phyloP scores from a whole-genome alignment of 2,888 invertebrate genomes.

The Plebejus anna region DNA sequence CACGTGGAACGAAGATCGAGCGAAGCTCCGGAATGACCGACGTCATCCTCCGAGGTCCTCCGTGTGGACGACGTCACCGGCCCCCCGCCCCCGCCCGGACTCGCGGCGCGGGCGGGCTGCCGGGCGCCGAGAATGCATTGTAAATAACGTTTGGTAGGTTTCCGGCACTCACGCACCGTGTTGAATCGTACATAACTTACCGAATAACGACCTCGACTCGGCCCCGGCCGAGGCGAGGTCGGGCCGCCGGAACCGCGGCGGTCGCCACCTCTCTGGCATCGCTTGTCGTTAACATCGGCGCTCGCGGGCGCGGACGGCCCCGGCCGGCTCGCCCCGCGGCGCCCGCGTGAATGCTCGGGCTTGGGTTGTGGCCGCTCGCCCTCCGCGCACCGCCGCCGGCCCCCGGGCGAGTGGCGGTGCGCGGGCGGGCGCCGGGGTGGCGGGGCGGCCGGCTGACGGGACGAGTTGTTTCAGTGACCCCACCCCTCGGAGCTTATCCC shows the following conservation, averaged over 20 bases:
- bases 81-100: background rate
- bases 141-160: slow-evolving; percentile 75
- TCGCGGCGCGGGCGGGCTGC: slow-evolving; percentile 47
- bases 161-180: slow-evolving; percentile 59
- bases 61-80: slow-evolving; percentile 69
- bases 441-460: slow-evolving; percentile 39
- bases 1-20: slow-evolving; percentile 39
- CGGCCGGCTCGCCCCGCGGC: slow-evolving; percentile 48
- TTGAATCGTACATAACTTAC: slow-evolving; percentile 61
- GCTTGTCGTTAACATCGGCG: slow-evolving; percentile 77
- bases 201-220: slow-evolving; percentile 47
- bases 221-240: slow-evolving; percentile 38
- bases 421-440: slow-evolving; percentile 18
- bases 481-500: slow-evolving; percentile 79
- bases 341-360: slow-evolving; percentile 79
- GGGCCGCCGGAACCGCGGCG: slow-evolving; percentile 43
- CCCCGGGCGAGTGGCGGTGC: background rate
- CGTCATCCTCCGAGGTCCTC: slow-evolving; percentile 66
- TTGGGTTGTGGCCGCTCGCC: slow-evolving; percentile 67
- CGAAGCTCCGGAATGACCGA: slow-evolving; percentile 47
- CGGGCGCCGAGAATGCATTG: slow-evolving; percentile 66
- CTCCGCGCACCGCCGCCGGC: slow-evolving; percentile 33
- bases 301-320: slow-evolving; percentile 51
- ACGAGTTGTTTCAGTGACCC: slow-evolving; percentile 74
- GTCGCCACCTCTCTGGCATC: slow-evolving; percentile 70